A percentile compares a stretch with the other conserved stretches of the same genome.
Evolutionary conservation across 2,888 invertebrate species (phyloP).

Genomic region (Noctua comes): DNA sequence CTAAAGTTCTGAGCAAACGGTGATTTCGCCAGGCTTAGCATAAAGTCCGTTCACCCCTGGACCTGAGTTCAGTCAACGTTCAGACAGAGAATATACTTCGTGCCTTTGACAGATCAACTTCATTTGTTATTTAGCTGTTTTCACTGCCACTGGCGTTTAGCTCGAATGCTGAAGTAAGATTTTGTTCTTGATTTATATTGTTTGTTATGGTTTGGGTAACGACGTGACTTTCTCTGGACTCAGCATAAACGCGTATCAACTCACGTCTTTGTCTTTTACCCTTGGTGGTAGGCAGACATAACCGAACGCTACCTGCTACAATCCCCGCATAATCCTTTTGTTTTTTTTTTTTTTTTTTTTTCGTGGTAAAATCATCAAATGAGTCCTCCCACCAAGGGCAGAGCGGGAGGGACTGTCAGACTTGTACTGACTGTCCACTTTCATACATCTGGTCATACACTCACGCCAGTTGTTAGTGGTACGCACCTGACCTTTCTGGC

Average conservation of each 20-base stretch:
- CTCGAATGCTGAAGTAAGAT: neutral
- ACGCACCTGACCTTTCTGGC: neutral
- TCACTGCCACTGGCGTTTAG: neutral
- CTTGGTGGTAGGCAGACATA: neutral
- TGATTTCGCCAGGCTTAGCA: conserved; percentile 5
- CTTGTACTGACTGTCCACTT: too few species aligned
- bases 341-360: too few species aligned
- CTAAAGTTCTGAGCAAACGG: conserved; percentile 6
- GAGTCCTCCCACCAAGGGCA: too few species aligned
- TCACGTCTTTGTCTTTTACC: neutral
- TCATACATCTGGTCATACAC: neutral
- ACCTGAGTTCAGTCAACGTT: neutral
- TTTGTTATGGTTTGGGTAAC: neutral
- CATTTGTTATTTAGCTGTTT: conserved; percentile 24
- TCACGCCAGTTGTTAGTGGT: neutral
- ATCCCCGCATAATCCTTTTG: neutral
- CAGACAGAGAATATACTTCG: neutral
- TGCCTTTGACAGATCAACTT: conserved; percentile 24
- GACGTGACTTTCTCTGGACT: neutral
- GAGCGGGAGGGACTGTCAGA: too few species aligned
- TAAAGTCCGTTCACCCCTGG: conserved; percentile 17
- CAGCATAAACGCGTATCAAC: neutral
- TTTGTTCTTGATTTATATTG: neutral
- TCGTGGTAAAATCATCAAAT: too few species aligned
- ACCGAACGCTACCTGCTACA: neutral